Conservation (phyloP, 2,888 invertebrate genomes). For the Allolobophora icterica region DNA sequence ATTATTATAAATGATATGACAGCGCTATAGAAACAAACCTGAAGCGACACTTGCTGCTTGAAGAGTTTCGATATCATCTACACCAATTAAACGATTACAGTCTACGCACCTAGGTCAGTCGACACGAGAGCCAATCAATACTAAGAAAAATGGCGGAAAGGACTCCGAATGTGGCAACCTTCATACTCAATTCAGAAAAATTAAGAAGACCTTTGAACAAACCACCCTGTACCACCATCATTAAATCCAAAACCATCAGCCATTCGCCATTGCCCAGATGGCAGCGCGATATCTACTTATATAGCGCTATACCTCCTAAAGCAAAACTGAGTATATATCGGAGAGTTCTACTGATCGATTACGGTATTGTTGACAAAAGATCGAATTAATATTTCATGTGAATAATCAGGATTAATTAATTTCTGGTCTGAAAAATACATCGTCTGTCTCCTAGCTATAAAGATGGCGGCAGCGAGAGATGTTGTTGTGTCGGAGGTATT, state of each 20-base stretch:
- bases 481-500: too few species aligned
- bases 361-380: background rate
- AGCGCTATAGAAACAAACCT: constrained; percentile 10
- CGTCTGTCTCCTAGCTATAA: too few species aligned
- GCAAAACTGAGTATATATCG: background rate
- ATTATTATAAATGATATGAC: background rate
- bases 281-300: background rate
- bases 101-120: background rate
- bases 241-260: background rate
- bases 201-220: background rate
- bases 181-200: background rate
- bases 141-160: background rate
- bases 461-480: too few species aligned
- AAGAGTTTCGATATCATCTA: background rate
- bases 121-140: background rate
- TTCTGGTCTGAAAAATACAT: background rate
- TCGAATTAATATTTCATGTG: background rate
- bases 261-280: background rate
- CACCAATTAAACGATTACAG: background rate
- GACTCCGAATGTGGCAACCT: background rate
- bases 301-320: background rate
- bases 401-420: background rate
- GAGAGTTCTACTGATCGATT: background rate
- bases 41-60: background rate
- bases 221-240: background rate